These are phyloP conservation scores for Pterostichus madidus DNA, from an alignment of 2,888 invertebrate genomes.

Conservation along the genomic window DNA sequence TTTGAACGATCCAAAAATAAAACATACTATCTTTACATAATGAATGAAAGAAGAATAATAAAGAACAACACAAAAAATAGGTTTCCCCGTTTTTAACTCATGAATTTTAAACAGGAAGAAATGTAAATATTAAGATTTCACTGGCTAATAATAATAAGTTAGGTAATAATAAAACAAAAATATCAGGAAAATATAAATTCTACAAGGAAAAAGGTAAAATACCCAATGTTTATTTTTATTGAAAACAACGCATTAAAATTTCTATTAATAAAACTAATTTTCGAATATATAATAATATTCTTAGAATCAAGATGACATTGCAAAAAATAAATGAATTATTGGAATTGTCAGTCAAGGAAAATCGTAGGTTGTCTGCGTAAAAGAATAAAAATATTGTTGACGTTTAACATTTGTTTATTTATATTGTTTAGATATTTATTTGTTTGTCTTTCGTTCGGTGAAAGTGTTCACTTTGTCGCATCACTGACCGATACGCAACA, in stretches of 20 bases:
- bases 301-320: conserved; percentile 20
- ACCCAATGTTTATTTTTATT: conserved; percentile 51
- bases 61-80: conserved; percentile 18
- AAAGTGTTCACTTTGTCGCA: conserved; percentile 54
- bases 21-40: conserved; percentile 8
- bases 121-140: conserved; percentile 29
- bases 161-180: conserved; percentile 35
- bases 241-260: conserved; percentile 9
- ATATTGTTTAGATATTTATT: conserved; percentile 4
- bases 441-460: conserved; percentile 34
- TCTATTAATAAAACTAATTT: conserved; percentile 32
- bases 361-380: neutral
- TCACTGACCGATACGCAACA: conserved; percentile 53
- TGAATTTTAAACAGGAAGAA: conserved; percentile 2
- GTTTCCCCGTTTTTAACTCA: conserved; percentile 19
- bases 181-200: neutral
- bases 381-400: conserved; percentile 23
- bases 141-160: conserved; percentile 9
- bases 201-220: conserved; percentile 46
- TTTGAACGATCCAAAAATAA: neutral
- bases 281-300: conserved; percentile 41
- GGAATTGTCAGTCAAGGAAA: no score
- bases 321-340: neutral
- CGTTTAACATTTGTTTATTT: conserved; percentile 25
- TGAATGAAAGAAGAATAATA: conserved; percentile 19